A percentile compares a stretch with the other conserved stretches of the same genome.
Conservation (phyloP, 23 tunicate species). For the Halocynthia roretzi region DNA sequence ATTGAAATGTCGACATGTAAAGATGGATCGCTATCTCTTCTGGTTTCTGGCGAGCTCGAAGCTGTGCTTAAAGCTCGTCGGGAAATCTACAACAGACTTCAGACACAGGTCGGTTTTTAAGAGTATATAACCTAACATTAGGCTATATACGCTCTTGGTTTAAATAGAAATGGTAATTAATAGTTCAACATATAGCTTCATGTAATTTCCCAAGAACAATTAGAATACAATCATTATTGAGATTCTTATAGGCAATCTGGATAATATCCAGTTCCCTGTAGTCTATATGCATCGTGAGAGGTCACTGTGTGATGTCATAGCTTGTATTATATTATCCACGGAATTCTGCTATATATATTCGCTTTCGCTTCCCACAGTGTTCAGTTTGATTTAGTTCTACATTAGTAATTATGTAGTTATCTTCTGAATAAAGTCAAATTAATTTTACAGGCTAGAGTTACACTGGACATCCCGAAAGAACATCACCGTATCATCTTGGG, state of each 20-base stretch:
- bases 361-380: background rate
- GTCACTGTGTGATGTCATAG: too few relatives aligned
- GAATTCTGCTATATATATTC: too few relatives aligned
- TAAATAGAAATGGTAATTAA: too few relatives aligned
- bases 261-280: background rate
- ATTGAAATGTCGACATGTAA: slow-evolving; percentile 94
- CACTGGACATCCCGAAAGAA: slow-evolving; percentile 84
- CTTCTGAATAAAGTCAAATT: too few relatives aligned
- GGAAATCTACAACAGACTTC: slow-evolving; percentile 69
- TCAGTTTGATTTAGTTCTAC: background rate
- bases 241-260: background rate
- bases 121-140: too few relatives aligned
- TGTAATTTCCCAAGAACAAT: too few relatives aligned
- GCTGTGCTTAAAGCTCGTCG: slow-evolving; percentile 82
- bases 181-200: background rate
- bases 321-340: background rate
- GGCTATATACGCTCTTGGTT: too few relatives aligned
- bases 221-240: too few relatives aligned
- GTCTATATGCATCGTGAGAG: too few relatives aligned
- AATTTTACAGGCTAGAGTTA: slow-evolving; percentile 51
- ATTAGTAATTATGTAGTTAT: background rate
- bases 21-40: slow-evolving; percentile 86
- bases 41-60: slow-evolving; percentile 81
- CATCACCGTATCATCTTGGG: slow-evolving; percentile 95
- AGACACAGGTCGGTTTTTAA: slow-evolving; percentile 46